Conservation (phyloP, 2,797 vertebrate species). For the Poecile montanus region DNA sequence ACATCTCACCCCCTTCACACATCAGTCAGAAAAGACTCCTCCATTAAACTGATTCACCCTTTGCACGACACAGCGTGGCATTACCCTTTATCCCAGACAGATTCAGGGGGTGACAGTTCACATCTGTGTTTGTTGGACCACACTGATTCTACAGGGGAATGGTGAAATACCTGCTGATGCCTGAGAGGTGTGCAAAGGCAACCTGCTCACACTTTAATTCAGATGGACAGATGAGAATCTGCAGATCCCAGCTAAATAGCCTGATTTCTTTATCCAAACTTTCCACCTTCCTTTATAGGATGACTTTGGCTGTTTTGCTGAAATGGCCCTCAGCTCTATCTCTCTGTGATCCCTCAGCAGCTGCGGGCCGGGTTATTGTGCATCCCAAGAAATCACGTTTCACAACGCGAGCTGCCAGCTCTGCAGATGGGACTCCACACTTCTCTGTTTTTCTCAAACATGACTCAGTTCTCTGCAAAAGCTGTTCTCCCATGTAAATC, state of each 20-base stretch:
- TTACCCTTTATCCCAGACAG: background rate
- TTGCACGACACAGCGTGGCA: background rate
- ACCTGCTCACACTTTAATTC: background rate
- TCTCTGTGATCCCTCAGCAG: background rate
- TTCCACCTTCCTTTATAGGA: background rate
- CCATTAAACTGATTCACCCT: background rate
- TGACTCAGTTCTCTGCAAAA: background rate
- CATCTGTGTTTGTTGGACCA: background rate
- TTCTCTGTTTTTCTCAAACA: background rate
- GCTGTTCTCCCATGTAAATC: background rate
- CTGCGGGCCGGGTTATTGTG: background rate
- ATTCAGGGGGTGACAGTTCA: background rate
- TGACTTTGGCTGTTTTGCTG: background rate
- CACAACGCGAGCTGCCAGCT: background rate
- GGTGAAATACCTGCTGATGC: background rate
- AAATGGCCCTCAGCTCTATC: background rate
- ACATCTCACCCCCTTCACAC: background rate
- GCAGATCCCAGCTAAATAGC: background rate
- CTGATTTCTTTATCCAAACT: background rate
- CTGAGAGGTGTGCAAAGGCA: background rate
- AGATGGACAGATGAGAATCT: background rate
- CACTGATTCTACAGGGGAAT: rapidly evolving
- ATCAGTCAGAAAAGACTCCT: background rate
- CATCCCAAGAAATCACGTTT: background rate
- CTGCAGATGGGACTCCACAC: background rate